A percentile compares a stretch with the other conserved stretches of the same genome.
These are phyloP conservation scores for Macrotus californicus DNA, from an alignment of 2,113 vertebrate species.

Conservation along the genomic window DNA sequence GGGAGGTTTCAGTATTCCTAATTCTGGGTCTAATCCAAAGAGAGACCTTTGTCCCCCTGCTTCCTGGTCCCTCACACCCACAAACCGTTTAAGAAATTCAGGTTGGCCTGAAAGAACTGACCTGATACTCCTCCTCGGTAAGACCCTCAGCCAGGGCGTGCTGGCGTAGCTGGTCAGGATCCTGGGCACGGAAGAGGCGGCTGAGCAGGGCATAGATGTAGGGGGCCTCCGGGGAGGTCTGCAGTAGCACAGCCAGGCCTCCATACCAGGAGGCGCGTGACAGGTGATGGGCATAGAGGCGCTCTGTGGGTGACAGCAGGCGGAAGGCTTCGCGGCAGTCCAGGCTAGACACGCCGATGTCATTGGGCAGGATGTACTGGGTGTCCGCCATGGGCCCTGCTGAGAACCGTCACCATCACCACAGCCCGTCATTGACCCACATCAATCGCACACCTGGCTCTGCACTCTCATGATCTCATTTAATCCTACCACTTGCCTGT, in stretches of 20 bases:
- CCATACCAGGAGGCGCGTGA: slow-evolving; percentile 91
- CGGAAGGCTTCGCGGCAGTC: slow-evolving; percentile 89
- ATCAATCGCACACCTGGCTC: neutral
- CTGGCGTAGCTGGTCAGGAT: slow-evolving; percentile 80
- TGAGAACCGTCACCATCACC: slow-evolving; percentile 10
- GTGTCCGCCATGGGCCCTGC: slow-evolving; percentile 85
- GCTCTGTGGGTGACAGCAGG: slow-evolving; percentile 86
- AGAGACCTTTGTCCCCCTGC: neutral
- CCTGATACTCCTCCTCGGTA: slow-evolving; percentile 89
- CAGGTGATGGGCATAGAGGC: slow-evolving; percentile 89
- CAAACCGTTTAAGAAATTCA: neutral
- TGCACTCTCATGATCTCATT: neutral
- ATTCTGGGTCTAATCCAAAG: neutral
- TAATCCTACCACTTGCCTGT: neutral
- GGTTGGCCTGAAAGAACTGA: slow-evolving; percentile 55
- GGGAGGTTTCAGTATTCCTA: neutral
- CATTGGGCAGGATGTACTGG: slow-evolving; percentile 92
- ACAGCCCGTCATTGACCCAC: neutral
- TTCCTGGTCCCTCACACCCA: neutral
- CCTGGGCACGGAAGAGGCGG: slow-evolving; percentile 86
- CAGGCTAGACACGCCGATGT: slow-evolving; percentile 86
- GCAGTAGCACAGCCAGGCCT: slow-evolving; percentile 88
- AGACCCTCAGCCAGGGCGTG: slow-evolving; percentile 83
- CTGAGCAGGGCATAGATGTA: slow-evolving; percentile 89
- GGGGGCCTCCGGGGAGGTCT: slow-evolving; percentile 91